Conservation (phyloP, 2,797 vertebrate species). For the Gobio occitaniae region DNA sequence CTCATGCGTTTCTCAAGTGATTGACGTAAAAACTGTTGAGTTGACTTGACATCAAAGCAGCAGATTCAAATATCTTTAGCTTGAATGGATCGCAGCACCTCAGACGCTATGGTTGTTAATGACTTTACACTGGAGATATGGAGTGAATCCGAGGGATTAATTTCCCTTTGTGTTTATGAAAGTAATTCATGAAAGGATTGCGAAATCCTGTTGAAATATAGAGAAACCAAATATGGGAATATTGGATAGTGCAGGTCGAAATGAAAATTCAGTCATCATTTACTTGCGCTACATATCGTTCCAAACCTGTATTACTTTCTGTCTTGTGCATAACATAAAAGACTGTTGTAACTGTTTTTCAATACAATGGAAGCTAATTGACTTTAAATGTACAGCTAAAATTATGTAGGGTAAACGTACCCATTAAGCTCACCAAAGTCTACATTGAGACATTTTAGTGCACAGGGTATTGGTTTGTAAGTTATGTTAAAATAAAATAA, state of each 20-base stretch:
- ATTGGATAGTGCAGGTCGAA: not conserved
- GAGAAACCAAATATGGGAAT: not conserved
- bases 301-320: not conserved
- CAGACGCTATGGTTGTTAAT: not conserved
- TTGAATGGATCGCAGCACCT: constrained; percentile 17
- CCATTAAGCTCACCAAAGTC: no score
- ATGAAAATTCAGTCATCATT: no score
- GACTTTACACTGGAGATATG: not conserved
- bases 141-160: not conserved
- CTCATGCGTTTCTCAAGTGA: not conserved
- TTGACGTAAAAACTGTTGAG: constrained; percentile 41
- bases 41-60: constrained; percentile 48
- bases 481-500: no score
- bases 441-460: no score
- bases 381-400: not conserved
- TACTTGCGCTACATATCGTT: not conserved
- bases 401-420: not conserved
- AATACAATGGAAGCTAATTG: not conserved
- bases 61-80: constrained; percentile 34
- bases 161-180: constrained; percentile 25
- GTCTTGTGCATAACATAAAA: no score
- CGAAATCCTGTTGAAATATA: not conserved
- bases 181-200: not conserved
- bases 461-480: no score
- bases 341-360: not conserved